These are phyloP conservation scores for Pinctada fucata DNA, from an alignment of 2,888 invertebrate species.

Conservation along the genomic window DNA sequence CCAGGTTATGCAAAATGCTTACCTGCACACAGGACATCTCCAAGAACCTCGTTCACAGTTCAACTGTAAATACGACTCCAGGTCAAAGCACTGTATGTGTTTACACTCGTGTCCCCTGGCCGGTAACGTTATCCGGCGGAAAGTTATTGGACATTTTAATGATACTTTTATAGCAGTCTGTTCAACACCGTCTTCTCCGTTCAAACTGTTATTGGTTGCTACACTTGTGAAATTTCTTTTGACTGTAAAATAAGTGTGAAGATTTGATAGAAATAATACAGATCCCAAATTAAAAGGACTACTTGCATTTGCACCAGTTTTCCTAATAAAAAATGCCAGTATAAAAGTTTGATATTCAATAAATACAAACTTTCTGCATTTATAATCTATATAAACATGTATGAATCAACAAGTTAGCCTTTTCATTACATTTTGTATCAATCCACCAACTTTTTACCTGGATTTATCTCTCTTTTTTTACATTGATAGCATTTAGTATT, in stretches of 20 bases:
- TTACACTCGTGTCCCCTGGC: slow-evolving; percentile 97
- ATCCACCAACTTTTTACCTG: too few species aligned
- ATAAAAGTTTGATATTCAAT: too few species aligned
- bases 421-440: too few species aligned
- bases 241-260: slow-evolving; percentile 75
- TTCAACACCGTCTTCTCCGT: slow-evolving; percentile 77
- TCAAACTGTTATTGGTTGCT: slow-evolving; percentile 74
- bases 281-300: too few species aligned
- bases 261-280: too few species aligned
- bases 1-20: slow-evolving; percentile 69
- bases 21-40: slow-evolving; percentile 99
- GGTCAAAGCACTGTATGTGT: slow-evolving; percentile 95
- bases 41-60: slow-evolving; percentile 97
- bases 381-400: not conserved
- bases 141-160: slow-evolving; percentile 96
- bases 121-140: slow-evolving; percentile 94
- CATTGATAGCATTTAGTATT: too few species aligned
- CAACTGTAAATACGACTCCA: slow-evolving; percentile 95
- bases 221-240: slow-evolving; percentile 93
- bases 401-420: too few species aligned
- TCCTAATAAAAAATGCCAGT: too few species aligned
- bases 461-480: too few species aligned
- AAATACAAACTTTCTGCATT: too few species aligned
- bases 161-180: slow-evolving; percentile 82
- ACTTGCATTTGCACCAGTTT: too few species aligned